Conservation (phyloP, 64 coral and sea anemone genomes). For the Hydrozoanthus tunicans region DNA sequence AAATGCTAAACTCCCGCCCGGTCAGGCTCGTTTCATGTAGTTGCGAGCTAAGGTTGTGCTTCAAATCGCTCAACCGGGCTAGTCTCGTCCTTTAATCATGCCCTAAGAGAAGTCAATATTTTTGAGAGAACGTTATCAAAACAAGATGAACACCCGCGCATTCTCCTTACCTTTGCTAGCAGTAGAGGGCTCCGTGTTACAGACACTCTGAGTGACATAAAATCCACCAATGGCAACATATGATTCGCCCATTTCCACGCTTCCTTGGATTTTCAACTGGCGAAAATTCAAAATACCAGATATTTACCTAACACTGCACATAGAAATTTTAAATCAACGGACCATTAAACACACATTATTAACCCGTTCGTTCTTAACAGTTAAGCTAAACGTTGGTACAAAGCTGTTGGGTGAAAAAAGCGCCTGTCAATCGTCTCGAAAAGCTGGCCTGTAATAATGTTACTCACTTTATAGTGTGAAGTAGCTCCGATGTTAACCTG, state of each 20-base stretch:
- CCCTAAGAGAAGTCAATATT: too few relatives aligned
- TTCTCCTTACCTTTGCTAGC: background rate
- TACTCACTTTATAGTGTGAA: slow-evolving; percentile 16
- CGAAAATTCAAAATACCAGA: background rate
- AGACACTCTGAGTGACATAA: background rate
- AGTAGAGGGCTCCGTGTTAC: background rate
- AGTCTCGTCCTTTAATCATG: too few relatives aligned
- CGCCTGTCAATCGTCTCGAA: background rate
- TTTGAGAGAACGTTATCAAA: background rate
- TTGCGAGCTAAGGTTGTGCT: too few relatives aligned
- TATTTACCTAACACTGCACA: too few relatives aligned
- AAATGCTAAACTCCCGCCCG: too few relatives aligned
- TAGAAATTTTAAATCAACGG: too few relatives aligned
- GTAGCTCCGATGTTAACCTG: slow-evolving; percentile 21
- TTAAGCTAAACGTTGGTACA: too few relatives aligned
- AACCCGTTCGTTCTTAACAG: too few relatives aligned
- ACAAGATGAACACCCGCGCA: background rate
- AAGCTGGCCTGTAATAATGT: background rate
- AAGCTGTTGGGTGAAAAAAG: background rate
- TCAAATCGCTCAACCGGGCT: too few relatives aligned
- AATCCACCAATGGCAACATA: slow-evolving; percentile 29
- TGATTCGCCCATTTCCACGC: background rate
- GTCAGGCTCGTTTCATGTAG: too few relatives aligned
- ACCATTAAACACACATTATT: too few relatives aligned
- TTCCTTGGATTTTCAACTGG: slow-evolving; percentile 5